Evolutionary conservation across 2,797 vertebrate species (phyloP).

Genomic region (Sebastes minor): DNA sequence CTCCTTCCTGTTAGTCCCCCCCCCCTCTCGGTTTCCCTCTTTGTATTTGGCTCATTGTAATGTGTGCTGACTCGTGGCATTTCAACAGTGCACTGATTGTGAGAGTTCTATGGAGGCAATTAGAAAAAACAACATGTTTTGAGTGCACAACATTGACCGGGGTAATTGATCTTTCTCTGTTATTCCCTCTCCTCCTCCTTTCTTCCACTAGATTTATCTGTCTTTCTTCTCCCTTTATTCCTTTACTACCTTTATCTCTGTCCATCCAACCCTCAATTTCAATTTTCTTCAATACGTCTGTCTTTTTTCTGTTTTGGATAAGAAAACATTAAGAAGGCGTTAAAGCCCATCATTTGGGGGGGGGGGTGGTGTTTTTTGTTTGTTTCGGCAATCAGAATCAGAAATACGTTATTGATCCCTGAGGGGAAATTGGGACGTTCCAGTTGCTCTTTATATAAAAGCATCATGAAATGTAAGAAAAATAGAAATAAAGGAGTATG

Average conservation of each 20-base stretch:
- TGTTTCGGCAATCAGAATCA: too few relatives aligned
- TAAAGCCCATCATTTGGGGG: too few relatives aligned
- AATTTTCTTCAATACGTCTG: not conserved
- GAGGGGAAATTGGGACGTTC: too few relatives aligned
- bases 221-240: not conserved
- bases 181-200: not conserved
- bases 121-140: constrained; percentile 29
- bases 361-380: not conserved
- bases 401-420: too few relatives aligned
- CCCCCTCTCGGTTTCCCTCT: not conserved
- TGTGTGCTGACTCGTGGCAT: constrained; percentile 20
- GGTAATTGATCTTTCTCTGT: constrained; percentile 10
- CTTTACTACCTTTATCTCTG: not conserved
- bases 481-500: too few relatives aligned
- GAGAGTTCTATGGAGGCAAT: constrained; percentile 24
- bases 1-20: not conserved
- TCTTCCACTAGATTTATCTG: not conserved
- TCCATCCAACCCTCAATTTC: not conserved
- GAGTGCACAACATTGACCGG: not conserved
- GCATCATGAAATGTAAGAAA: too few relatives aligned
- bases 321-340: not conserved
- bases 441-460: too few relatives aligned
- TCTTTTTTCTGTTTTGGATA: not conserved
- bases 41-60: constrained; percentile 5
- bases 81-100: constrained; percentile 4